A percentile compares a stretch with the other conserved stretches of the same genome.
Evolutionary conservation across 2,113 vertebrate genomes (phyloP).

Genomic region (Solea solea): DNA sequence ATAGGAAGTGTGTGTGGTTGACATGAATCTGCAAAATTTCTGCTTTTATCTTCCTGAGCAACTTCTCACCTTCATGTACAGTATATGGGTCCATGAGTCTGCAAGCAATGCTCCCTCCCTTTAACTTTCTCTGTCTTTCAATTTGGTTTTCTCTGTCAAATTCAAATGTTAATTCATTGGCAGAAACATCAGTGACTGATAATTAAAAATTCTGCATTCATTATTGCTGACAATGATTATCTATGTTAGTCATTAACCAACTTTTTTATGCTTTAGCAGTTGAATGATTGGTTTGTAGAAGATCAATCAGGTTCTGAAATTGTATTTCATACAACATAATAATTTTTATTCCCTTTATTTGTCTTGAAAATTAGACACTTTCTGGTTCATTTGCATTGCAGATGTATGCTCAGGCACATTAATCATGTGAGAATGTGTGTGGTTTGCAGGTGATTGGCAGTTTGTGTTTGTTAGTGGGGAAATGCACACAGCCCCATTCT

Average conservation of each 20-base stretch:
- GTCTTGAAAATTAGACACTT: not conserved
- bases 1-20: conserved; percentile 70
- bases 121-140: not conserved
- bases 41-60: conserved; percentile 33
- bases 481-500: conserved; percentile 40
- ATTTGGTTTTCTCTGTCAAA: conserved; percentile 5
- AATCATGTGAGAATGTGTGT: conserved; percentile 27
- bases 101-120: conserved; percentile 22
- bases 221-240: not conserved
- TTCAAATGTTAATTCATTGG: not conserved
- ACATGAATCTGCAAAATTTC: conserved; percentile 60
- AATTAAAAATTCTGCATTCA: not conserved
- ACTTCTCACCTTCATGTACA: conserved; percentile 22
- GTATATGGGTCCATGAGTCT: conserved; percentile 42
- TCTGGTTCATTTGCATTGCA: not conserved
- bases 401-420: not conserved
- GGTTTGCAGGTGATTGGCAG: conserved; percentile 65
- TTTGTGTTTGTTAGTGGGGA: conserved; percentile 52
- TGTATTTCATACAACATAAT: not conserved
- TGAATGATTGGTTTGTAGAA: too few relatives aligned
- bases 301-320: not conserved
- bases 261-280: not conserved
- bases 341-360: not conserved
- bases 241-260: not conserved
- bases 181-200: not conserved